Percentiles rank a stretch among this genome's conserved stretches.
phyloP scores from a whole-genome alignment of 2,113 vertebrate genomes.

The Andinoacara biseriatus region DNA sequence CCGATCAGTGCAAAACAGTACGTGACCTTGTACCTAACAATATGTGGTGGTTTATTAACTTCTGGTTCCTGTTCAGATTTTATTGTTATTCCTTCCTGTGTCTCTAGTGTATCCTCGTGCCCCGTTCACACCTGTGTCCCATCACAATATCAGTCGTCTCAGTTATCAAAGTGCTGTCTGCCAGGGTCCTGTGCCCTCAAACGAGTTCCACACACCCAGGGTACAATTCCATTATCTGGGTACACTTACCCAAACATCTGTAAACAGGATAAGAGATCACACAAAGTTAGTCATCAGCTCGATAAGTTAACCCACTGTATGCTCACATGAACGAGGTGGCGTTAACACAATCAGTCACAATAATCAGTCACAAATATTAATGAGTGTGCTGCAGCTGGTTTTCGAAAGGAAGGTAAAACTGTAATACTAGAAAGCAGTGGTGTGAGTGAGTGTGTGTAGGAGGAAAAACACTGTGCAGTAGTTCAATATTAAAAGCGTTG shows the following conservation, averaged over 20 bases:
- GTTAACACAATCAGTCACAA: background rate
- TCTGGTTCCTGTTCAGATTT: background rate
- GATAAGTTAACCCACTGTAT: background rate
- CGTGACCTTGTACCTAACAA: background rate
- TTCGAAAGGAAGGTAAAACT: background rate
- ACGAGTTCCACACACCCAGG: fast-evolving
- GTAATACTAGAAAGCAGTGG: background rate
- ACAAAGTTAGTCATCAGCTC: background rate
- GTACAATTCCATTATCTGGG: background rate
- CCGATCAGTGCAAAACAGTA: background rate
- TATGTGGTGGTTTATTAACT: background rate
- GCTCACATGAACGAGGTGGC: background rate
- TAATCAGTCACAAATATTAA: background rate
- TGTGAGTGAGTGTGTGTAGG: no score
- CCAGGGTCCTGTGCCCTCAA: fast-evolving
- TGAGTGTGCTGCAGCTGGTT: background rate
- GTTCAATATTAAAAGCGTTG: fast-evolving
- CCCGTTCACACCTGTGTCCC: background rate
- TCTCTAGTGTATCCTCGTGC: background rate
- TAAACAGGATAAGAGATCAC: no score
- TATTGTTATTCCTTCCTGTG: background rate
- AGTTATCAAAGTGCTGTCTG: background rate
- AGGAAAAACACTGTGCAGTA: background rate
- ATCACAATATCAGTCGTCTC: background rate
- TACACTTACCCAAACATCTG: background rate